Base-by-base conservation (phyloP, 2,888 invertebrate genomes). In the Mythimna albipuncta region DNA sequence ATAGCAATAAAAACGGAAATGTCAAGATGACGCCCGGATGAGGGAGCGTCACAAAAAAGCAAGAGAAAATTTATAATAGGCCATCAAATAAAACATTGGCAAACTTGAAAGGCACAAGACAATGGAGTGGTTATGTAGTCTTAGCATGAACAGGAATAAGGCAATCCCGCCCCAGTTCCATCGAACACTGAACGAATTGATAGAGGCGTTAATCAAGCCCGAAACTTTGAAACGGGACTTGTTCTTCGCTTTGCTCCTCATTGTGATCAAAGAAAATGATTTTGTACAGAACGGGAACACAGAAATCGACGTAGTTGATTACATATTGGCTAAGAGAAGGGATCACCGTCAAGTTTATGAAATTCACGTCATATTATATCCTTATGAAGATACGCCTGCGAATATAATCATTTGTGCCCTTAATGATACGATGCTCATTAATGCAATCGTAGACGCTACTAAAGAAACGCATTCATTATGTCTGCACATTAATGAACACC, bases 141-240 rank as follows among this genome's bases (percentile, higher is more conserved):
- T 69, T 38, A 77, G 81, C 82, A 82, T 71, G 77, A 75, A 79
- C 72, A 79, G 75, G 79, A 87, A 88, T 79, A 83, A 86, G 81
- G 83, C 87, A 75, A 84, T 88, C 74, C 77, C 86, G 84, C 80
- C 85, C 83, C 86, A 85, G 76, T 88, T 90, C 78, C 83, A 84
- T 64, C 78, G 84, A 83, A 89, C 88, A 88, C 79, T 89, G 82
- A 87, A 84, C 72, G 79, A 85, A 84, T 84, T 91, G 82, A 89
- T 92, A 77, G 86, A 89, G 76, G 84, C 86, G 82, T 89, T 91
- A 89, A 91, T 92, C 86, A 91, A 89, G 81, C 89, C 90, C n/a
- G 86, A 88, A 83, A 86, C 86, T 84, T 88, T 91, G 79, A 90
- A 89, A 82, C 88, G 87, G 64, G 91, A 91, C 80, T 84, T 93